Conservation (phyloP, 2,113 vertebrate species). For the Hyla sarda region DNA sequence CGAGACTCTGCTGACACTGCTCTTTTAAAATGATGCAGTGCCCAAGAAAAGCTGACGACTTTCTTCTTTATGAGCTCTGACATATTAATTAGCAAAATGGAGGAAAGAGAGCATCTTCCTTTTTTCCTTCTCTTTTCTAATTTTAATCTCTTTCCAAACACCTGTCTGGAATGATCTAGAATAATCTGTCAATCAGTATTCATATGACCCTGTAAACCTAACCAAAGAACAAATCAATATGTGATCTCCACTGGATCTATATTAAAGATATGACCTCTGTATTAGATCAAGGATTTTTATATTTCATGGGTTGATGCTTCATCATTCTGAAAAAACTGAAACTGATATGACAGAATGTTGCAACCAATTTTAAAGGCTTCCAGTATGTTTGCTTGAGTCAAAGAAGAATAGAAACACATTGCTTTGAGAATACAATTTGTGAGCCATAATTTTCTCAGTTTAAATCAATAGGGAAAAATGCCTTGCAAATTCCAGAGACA, state of each 20-base stretch:
- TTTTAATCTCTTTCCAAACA: constrained; percentile 77
- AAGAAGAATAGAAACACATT: not conserved
- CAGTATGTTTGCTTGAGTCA: not conserved
- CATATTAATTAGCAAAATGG: constrained; percentile 97
- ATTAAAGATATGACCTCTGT: constrained; percentile 60
- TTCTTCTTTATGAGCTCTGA: constrained; percentile 91
- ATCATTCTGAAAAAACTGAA: not conserved
- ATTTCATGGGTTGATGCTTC: not conserved
- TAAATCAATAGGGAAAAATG: too few relatives aligned
- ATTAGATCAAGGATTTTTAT: constrained; percentile 34
- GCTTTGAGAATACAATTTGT: too few relatives aligned
- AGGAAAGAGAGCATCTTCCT: constrained; percentile 79
- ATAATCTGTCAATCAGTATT: constrained; percentile 61
- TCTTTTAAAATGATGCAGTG: constrained; percentile 78
- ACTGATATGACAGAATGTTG: not conserved
- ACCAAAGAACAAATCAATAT: constrained; percentile 36
- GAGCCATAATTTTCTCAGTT: too few relatives aligned
- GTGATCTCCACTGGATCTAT: constrained; percentile 59
- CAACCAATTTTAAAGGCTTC: too few relatives aligned
- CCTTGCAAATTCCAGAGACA: too few relatives aligned
- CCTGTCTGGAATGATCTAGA: constrained; percentile 66
- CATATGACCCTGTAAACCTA: constrained; percentile 1
- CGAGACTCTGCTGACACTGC: constrained; percentile 81
- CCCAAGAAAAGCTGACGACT: constrained; percentile 80
- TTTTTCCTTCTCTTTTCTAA: constrained; percentile 84